A percentile compares a stretch with the other conserved stretches of the same genome.
These are phyloP conservation scores for Acyrthosiphon pisum DNA, from an alignment of 1,140 invertebrate species.

Conservation along the genomic window DNA sequence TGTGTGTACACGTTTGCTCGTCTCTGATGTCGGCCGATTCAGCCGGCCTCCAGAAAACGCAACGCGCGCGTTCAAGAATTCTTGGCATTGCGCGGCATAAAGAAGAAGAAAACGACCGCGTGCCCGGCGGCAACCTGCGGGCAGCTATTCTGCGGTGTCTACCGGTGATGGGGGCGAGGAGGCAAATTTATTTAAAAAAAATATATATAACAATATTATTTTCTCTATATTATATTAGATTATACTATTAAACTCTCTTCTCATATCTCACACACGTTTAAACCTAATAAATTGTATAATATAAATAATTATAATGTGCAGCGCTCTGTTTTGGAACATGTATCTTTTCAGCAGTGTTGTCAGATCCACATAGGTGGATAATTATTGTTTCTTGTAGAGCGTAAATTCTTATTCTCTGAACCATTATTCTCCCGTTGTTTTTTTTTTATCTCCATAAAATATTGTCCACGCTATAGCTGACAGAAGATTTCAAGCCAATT, in stretches of 20 bases:
- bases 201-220: neutral
- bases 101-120: neutral
- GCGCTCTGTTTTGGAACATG: neutral
- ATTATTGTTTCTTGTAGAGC: neutral
- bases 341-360: neutral
- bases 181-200: neutral
- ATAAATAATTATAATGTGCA: neutral
- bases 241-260: neutral
- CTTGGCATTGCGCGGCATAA: constrained; percentile 40
- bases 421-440: neutral
- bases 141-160: neutral
- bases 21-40: constrained; percentile 35
- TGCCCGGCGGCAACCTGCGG: neutral
- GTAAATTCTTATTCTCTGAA: neutral
- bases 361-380: neutral
- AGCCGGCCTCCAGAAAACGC: constrained; percentile 23
- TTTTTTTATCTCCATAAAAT: neutral
- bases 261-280: neutral
- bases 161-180: too few relatives aligned
- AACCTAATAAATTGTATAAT: neutral
- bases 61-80: constrained; percentile 10
- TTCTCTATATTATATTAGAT: neutral
- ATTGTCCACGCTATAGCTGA: neutral
- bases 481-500: neutral
- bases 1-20: neutral